phyloP scores from a whole-genome alignment of 1,140 invertebrate genomes.

The Cyrtorhinus lividipennis region DNA sequence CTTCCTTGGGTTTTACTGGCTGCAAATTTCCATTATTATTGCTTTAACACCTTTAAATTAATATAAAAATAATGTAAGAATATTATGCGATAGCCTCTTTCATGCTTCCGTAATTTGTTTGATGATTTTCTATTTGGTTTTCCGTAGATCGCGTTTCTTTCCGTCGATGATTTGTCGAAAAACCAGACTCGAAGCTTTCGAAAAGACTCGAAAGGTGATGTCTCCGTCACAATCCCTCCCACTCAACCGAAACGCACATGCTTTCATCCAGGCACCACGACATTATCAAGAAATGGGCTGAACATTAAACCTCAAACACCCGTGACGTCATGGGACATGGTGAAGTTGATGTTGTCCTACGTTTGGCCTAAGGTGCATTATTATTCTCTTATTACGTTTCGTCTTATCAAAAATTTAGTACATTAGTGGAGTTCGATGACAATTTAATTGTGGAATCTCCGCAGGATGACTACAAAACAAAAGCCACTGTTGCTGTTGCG shows the following conservation, averaged over 20 bases:
- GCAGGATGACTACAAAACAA: conserved; percentile 64
- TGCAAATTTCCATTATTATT: no score
- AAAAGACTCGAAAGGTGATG: not conserved
- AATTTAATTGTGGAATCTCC: no score
- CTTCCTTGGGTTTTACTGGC: no score
- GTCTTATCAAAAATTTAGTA: no score
- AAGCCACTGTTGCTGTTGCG: conserved; percentile 70
- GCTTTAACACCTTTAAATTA: no score
- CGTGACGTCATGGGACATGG: conserved; percentile 63
- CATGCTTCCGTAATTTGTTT: not conserved
- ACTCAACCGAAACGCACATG: conserved; percentile 51
- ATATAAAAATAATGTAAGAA: no score
- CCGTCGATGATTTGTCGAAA: not conserved
- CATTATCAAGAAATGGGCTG: conserved; percentile 44
- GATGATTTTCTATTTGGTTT: not conserved
- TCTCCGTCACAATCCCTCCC: not conserved
- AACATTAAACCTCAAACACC: conserved; percentile 23
- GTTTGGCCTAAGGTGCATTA: conserved; percentile 92
- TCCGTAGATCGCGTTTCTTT: not conserved
- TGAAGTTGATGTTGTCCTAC: conserved; percentile 75
- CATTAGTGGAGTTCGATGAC: no score
- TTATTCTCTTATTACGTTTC: no score
- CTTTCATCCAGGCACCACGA: conserved; percentile 75
- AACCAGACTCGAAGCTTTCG: not conserved
- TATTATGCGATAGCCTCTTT: no score